Percentiles rank a stretch among this genome's conserved stretches.
These are phyloP conservation scores for Lysandra bellargus DNA, from an alignment of 2,888 invertebrate genomes.

Conservation along the genomic window DNA sequence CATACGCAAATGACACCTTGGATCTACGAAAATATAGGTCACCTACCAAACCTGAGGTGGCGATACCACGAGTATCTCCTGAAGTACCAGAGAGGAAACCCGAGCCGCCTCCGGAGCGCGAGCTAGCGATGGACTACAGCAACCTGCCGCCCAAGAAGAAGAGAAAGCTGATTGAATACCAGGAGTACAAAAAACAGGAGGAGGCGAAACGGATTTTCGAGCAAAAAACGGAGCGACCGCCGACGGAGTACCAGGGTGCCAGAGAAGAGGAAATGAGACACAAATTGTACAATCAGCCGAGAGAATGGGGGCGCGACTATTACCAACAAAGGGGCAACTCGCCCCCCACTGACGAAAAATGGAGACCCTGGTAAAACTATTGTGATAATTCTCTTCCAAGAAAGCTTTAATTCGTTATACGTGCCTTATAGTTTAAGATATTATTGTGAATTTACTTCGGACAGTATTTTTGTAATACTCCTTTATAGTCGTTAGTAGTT, in stretches of 20 bases:
- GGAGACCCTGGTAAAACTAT: slow-evolving; percentile 71
- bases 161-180: slow-evolving; percentile 77
- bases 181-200: slow-evolving; percentile 77
- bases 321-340: slow-evolving; percentile 23
- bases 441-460: slow-evolving; percentile 26
- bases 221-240: slow-evolving; percentile 64
- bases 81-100: slow-evolving; percentile 59
- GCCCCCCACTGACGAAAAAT: slow-evolving; percentile 52
- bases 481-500: slow-evolving; percentile 19
- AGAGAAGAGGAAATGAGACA: not conserved
- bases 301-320: slow-evolving; percentile 18
- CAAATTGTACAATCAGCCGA: slow-evolving; percentile 10
- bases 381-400: slow-evolving; percentile 77
- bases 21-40: slow-evolving; percentile 73
- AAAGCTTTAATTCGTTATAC: slow-evolving; percentile 77
- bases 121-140: slow-evolving; percentile 75
- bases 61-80: slow-evolving; percentile 51
- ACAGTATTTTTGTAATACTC: slow-evolving; percentile 28
- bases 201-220: slow-evolving; percentile 70
- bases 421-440: slow-evolving; percentile 50
- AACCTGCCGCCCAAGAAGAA: slow-evolving; percentile 78
- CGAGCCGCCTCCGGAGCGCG: slow-evolving; percentile 66
- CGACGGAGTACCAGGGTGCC: slow-evolving; percentile 46
- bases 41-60: slow-evolving; percentile 57
- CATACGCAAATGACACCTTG: slow-evolving; percentile 59